Base-by-base conservation (phyloP, 2,888 invertebrate species). In the Eilema sororculum region DNA sequence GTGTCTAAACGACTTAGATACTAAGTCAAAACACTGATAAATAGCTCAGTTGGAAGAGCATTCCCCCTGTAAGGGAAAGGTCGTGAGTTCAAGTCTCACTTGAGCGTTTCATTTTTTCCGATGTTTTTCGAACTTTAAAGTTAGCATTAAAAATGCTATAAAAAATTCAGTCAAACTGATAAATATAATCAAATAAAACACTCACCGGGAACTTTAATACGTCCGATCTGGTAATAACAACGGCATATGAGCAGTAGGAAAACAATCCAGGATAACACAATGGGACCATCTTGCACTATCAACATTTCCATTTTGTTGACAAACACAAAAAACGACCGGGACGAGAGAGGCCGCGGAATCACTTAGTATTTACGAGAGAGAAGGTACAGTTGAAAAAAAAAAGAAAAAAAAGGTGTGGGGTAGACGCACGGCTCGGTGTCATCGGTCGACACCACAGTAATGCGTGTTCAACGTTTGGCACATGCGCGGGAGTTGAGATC, bases 211-310 rank as follows among this genome's bases (percentile, higher is more conserved):
- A 76, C 69, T 66, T 79, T 85, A 65, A 86, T 83, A 33, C 84
- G 78, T 78, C 91, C 86, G 69, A 94, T 90, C 72, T 91, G 89
- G 84, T 94, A 94, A 77, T 94, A 95, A 78, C 94, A 94, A 73
- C 94, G 89, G 71, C 90, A 95, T 82, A 95, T 94, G 75, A 95
- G 84, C 77, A 93, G 76, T 65, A 95, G 78, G 75, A 95, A 95
- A 73, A 95, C 88, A 83, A 94, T 90, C 95, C 94, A 94, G 25
- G 95, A 93, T 71, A 95, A 80, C 78, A 95, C 87, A 72, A 94
- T 90, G 2, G 95, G 95, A 46, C 91, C 91, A 65, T 95, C 95
- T 86, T 93, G 92, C 82, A 91, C 92, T 22, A 92, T 70, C 71
- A 92, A 74, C 67, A 84, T 82, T 77, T 92, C 92, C 93, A 94